Conservation (phyloP, 2,113 vertebrate species). For the Stigmatopora nigra region DNA sequence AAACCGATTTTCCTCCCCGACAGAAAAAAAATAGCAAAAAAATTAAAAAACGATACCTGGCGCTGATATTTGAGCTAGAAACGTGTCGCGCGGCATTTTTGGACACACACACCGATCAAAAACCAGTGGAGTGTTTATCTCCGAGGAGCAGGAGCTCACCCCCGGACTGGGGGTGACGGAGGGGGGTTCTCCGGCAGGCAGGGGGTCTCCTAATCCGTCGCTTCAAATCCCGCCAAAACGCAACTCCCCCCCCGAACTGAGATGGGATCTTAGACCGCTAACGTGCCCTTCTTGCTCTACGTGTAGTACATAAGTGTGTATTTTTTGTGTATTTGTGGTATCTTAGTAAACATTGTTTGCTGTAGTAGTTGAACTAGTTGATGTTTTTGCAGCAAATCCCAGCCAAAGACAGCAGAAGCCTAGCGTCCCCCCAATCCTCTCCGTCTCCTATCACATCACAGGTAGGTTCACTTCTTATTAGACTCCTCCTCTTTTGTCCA, state of each 20-base stretch:
- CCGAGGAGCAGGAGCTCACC: constrained; percentile 61
- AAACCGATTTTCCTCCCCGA: too few relatives aligned
- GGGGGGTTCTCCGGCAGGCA: neutral
- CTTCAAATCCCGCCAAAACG: constrained; percentile 31
- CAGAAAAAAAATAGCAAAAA: too few relatives aligned
- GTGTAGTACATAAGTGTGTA: neutral
- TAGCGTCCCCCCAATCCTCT: constrained; percentile 80
- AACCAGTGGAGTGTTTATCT: constrained; percentile 61
- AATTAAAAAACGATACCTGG: too few relatives aligned
- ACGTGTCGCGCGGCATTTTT: constrained; percentile 5
- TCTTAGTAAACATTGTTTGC: neutral
- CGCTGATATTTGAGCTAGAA: neutral
- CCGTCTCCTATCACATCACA: constrained; percentile 86
- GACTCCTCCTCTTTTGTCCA: neutral
- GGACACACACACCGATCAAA: neutral
- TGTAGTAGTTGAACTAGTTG: constrained; percentile 10
- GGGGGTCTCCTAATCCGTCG: constrained; percentile 53
- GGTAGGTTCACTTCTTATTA: constrained; percentile 56
- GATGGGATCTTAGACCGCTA: constrained; percentile 12
- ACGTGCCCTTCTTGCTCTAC: too few relatives aligned
- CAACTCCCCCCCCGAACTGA: constrained; percentile 41
- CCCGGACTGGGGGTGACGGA: constrained; percentile 35
- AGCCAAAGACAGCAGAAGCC: constrained; percentile 75
- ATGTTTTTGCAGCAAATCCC: constrained; percentile 83
- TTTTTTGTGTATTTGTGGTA: constrained; percentile 34